Base-by-base conservation (phyloP, 2,797 vertebrate species). In the Thripadectes ignobilis region DNA sequence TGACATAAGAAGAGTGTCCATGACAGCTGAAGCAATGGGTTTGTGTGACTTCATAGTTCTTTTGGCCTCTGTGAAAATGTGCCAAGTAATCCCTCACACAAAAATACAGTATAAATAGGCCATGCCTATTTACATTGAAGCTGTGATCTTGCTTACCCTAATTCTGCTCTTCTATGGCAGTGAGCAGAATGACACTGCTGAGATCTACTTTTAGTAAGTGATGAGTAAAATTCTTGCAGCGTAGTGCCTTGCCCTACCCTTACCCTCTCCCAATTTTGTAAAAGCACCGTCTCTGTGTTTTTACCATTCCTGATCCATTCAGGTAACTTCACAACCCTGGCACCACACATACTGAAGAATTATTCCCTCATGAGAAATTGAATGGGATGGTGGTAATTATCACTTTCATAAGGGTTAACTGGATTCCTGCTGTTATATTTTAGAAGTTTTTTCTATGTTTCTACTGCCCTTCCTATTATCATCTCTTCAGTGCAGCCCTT, bases 391-490 rank as follows among this genome's bases (percentile, higher is more conserved):
- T 51, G 62, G 75, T 91, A 95, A 88, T 93, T 91, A 92, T 77
- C 54, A 49, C 41, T 88, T 95, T 77, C 86, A 55, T 66, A 74
- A 71, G 38, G 1, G 0, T 62, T 91, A 84, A 89, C 77, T 73
- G 66, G 85, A 75, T 92, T 91, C 73, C 72, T 75, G 88, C 84
- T 89, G 75, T 81, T 82, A 71, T 14, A 17, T 88, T 95, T 89
- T 82, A 88, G 49, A 89, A 88, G 38, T 26, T 54, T 74, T 38
- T 83, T 43, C 11, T 79, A 1, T 39, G 34, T 74, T 88, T 34
- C 26, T 68, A 79, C 49, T 69, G 55, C n/a, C 38, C 74, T 93
- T 66, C 45, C 26, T 89, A 72, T 85, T 89, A 75, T 63, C 23
- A 5, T 78, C 24, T 73, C 58, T 76, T 78, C 48, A 78, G 45